Evolutionary conservation across 2,797 vertebrate genomes (phyloP), one percentile per base, ranked within the genome.

Genomic region (Cryptoprocta ferox): DNA sequence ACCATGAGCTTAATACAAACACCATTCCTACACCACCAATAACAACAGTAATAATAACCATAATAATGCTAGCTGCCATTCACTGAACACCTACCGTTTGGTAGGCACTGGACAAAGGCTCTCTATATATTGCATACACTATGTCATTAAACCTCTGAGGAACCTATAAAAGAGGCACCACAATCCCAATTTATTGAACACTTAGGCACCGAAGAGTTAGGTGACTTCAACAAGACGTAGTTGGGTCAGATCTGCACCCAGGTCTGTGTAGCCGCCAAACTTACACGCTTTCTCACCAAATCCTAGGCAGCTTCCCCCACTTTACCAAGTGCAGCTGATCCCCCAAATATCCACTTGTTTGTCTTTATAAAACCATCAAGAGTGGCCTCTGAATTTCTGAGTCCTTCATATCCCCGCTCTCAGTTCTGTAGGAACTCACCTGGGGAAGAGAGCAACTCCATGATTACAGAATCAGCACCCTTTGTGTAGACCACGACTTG

Each of bases 401-500:
- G 21, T 32, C 28, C 45, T 42, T 15, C 24, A 0, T 0, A 4
- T 15, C n/a, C 2, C 42, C 16, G 3, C 16, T 35, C 14, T 15
- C 13, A 1, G 53, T 39, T 45, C 56, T 12, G 45, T 0, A 4
- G 12, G 6, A 1, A 96, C 97, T 13, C 97, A 99, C 99, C 99
- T 97, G 97, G 95, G 30, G 98, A 97, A 8, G 98, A 98, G 35
- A 99, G 96, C 50, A 99, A 97, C 91, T 99, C 99, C 99, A 99
- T 99, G 97, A 99, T 99, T 35, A 99, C 99, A 0, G 99, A 99
- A 95, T 99, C 99, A 0, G 99, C 99, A 1, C 99, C 99, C 97
- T 99, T 99, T 1, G 99, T 99, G 97, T 99, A 99, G 12, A 99
- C 99, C 94, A 99, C 99, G 50, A 99, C 99, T 68, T 99, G 97